A percentile compares a stretch with the other conserved stretches of the same genome.
These are phyloP conservation scores for Chlorodrepanis virens DNA, from an alignment of 2,113 vertebrate species.

Conservation along the genomic window DNA sequence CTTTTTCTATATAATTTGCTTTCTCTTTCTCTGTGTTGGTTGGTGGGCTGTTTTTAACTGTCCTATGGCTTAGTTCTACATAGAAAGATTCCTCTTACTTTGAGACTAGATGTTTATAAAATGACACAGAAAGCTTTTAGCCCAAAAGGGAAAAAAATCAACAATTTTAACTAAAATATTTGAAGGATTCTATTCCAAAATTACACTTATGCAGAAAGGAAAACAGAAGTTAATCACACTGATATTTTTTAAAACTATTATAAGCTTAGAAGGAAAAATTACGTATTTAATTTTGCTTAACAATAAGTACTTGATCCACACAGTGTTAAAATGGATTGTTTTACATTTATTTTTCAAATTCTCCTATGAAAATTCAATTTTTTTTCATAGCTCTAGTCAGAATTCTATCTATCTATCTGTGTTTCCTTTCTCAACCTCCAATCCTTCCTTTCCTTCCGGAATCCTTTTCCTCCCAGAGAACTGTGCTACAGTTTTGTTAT, in stretches of 20 bases:
- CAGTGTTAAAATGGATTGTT: neutral
- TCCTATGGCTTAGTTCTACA: neutral
- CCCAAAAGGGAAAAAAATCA: neutral
- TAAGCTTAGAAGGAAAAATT: neutral
- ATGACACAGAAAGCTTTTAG: neutral
- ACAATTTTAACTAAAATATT: neutral
- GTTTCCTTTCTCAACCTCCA: neutral
- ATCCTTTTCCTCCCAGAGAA: neutral
- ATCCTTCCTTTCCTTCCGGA: neutral
- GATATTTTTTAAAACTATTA: neutral
- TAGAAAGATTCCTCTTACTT: neutral
- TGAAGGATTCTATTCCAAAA: neutral
- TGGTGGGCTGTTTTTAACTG: neutral
- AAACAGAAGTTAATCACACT: neutral
- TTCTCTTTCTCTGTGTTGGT: neutral
- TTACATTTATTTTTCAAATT: neutral
- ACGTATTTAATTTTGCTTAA: neutral
- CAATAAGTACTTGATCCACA: neutral
- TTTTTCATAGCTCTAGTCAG: neutral
- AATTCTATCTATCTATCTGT: neutral
- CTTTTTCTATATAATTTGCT: neutral
- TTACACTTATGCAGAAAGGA: neutral
- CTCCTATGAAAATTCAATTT: neutral
- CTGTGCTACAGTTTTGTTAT: neutral
- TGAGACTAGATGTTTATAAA: neutral